Conservation (phyloP, 2,113 vertebrate genomes). For the Sterrhoptilus dennistouni region DNA sequence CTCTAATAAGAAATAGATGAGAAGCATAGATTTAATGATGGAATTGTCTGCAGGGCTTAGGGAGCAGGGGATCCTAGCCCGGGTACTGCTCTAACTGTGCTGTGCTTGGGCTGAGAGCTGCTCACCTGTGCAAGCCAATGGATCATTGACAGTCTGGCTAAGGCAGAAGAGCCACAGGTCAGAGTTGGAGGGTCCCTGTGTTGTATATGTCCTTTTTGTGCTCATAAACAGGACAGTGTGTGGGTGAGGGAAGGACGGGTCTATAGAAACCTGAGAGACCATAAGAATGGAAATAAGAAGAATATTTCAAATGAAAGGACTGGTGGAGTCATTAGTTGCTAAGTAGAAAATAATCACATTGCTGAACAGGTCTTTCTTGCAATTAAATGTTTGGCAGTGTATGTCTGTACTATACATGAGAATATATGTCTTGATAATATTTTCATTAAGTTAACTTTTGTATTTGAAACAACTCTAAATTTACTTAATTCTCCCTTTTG, state of each 20-base stretch:
- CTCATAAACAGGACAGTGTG: rapidly evolving
- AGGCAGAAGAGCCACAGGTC: neutral
- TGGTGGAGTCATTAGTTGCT: neutral
- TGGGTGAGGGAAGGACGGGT: neutral
- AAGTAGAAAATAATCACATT: neutral
- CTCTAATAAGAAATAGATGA: neutral
- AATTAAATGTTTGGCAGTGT: neutral
- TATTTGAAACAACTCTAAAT: neutral
- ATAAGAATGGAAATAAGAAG: neutral
- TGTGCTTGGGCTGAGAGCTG: neutral
- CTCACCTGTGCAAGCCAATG: neutral
- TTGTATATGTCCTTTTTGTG: neutral
- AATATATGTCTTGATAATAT: neutral
- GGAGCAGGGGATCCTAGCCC: neutral
- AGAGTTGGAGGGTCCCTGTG: neutral
- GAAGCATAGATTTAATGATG: neutral
- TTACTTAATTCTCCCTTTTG: conserved; percentile 1
- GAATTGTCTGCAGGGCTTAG: neutral
- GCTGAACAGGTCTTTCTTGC: neutral
- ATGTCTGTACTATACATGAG: neutral
- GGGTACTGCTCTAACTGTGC: neutral
- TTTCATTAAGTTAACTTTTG: neutral
- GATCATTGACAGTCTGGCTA: neutral
- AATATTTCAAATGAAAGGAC: neutral
- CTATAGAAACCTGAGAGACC: neutral